These are phyloP conservation scores for Apantesis nais DNA, from an alignment of 2,888 invertebrate species.

Conservation along the genomic window DNA sequence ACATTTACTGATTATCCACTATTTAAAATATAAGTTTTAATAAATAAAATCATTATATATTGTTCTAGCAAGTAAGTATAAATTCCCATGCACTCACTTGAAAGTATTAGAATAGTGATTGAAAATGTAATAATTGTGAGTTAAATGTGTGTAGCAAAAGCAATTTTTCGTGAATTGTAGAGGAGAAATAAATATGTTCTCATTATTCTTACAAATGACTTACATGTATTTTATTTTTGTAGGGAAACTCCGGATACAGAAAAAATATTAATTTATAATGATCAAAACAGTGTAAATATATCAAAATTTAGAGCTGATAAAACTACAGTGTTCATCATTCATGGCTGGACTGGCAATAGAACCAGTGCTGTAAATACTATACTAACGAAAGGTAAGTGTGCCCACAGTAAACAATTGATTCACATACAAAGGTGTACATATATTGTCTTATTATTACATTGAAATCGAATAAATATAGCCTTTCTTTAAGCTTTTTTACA, in stretches of 20 bases:
- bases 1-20: background rate
- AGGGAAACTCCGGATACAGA: constrained; percentile 5
- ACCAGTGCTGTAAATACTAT: constrained; percentile 16
- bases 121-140: background rate
- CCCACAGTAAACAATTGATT: background rate
- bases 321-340: constrained; percentile 20
- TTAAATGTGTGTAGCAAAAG: background rate
- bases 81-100: background rate
- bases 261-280: constrained; percentile 9
- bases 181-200: background rate
- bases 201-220: background rate
- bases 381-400: constrained; percentile 14
- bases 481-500: constrained; percentile 61
- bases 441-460: no score
- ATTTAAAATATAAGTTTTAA: background rate
- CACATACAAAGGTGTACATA: background rate
- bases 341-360: constrained; percentile 21
- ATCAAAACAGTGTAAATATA: constrained; percentile 2
- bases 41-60: no score
- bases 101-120: background rate
- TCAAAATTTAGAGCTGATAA: constrained; percentile 14
- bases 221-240: background rate
- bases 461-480: background rate
- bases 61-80: no score
- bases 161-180: background rate